phyloP scores from a whole-genome alignment of 2,797 vertebrate species.

The Hafferia zeledoni region DNA sequence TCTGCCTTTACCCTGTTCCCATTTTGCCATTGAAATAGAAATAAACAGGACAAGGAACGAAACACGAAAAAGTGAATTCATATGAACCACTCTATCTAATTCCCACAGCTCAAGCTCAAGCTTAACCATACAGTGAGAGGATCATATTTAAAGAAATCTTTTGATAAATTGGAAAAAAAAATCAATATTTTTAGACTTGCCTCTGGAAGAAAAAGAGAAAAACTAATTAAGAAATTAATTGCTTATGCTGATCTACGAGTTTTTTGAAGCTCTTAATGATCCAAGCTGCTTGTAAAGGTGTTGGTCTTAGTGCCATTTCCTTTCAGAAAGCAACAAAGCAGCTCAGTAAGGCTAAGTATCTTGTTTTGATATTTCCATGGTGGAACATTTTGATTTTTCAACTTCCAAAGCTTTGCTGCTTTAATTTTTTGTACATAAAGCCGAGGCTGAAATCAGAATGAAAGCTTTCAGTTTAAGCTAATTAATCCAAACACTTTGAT shows the following conservation, averaged over 20 bases:
- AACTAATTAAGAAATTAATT: constrained; percentile 32
- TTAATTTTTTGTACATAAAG: constrained; percentile 21
- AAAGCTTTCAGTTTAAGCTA: constrained; percentile 60
- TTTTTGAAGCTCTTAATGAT: constrained; percentile 21
- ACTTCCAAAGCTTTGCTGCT: constrained; percentile 40
- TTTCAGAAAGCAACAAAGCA: constrained; percentile 44
- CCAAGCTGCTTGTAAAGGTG: constrained; percentile 21
- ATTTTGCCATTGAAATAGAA: neutral
- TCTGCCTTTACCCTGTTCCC: neutral
- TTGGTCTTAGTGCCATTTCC: constrained; percentile 12
- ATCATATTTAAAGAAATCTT: neutral
- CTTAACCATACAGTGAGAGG: neutral
- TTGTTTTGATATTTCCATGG: constrained; percentile 46
- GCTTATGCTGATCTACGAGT: neutral
- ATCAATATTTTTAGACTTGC: neutral
- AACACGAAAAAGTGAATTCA: neutral
- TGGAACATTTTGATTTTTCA: constrained; percentile 48
- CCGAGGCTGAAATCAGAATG: constrained; percentile 10
- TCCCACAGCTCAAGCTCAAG: neutral
- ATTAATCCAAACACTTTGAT: constrained; percentile 65
- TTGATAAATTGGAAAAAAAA: neutral
- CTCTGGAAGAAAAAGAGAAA: neutral
- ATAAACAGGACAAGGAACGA: neutral
- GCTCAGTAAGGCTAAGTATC: neutral
- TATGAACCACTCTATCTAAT: neutral